These are phyloP conservation scores for Sinella curviseta DNA, from an alignment of 1,140 invertebrate genomes.

Conservation along the genomic window DNA sequence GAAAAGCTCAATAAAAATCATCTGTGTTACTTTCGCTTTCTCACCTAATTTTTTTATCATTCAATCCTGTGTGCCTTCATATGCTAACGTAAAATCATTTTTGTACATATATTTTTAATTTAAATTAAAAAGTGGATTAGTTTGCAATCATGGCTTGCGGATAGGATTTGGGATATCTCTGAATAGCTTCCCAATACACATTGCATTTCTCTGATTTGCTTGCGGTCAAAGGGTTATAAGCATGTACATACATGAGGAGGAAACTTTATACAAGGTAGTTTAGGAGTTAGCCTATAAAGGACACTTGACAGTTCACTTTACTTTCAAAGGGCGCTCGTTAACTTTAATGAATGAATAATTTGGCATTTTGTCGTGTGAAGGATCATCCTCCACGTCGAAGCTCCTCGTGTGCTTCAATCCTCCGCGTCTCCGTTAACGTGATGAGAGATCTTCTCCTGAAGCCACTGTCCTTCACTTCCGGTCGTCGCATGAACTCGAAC, in stretches of 20 bases:
- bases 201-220: neutral
- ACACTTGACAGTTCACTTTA: no score
- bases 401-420: neutral
- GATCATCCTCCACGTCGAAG: conserved; percentile 26
- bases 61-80: neutral
- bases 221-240: neutral
- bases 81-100: neutral
- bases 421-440: neutral
- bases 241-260: neutral
- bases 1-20: neutral
- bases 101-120: neutral
- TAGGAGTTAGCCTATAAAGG: no score
- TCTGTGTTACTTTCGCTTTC: neutral
- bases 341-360: no score
- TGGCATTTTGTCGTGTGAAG: conserved; percentile 1
- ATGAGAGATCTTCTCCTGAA: neutral
- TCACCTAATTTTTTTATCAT: neutral
- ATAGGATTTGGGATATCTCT: neutral
- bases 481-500: conserved; percentile 19
- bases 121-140: neutral
- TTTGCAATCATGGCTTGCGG: neutral
- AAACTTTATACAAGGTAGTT: conserved; percentile 10
- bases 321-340: no score
- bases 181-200: neutral
- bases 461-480: neutral